Base-by-base conservation (phyloP, 2,888 invertebrate genomes). In the Steinernema carpocapsae region DNA sequence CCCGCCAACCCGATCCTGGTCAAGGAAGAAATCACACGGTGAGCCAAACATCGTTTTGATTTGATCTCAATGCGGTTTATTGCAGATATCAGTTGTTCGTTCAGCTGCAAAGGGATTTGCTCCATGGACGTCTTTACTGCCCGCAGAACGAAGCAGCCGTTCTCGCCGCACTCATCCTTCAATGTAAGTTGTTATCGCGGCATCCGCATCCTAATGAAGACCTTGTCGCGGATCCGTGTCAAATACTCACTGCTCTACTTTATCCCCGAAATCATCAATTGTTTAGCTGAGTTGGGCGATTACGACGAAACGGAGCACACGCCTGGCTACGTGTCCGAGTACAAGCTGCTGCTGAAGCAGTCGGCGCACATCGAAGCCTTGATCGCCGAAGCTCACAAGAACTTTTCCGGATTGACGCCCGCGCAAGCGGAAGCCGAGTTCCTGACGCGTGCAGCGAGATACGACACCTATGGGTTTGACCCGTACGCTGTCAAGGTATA, bases 401-500 rank as follows among this genome's bases (percentile, higher is more conserved):
- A 92, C 79, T 86, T 4, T 82, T 90, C 94, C 81, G 94, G 94
- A 64, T 93, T 94, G 89, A 92, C 93, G 71, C 92, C 94, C 1
- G 92, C 93, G 74, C 93, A 94, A 85, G 93, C 94, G 0, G 96
- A 97, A 90, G 92, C 92, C 76, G 92, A 93, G 82, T 97, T 97
- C 89, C 91, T 97, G 85, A 93, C 93, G 89, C 93, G 94, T 85
- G 94, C 95, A 52, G 93, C 94, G 81, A 92, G 93, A 80, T 90
- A 97, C 75, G 97, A 97, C 88, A 96, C 97, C 0, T 97, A 97
- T 88, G 97, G 97, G 32, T 94, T 97, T 45, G 97, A 97, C 90
- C 97, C 97, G 12, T 95, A 97, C 90, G 94, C 95, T 76, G 97
- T 97, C 42, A 97, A 97, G 91, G 94, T 94, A 84, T 79, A 72